Percentiles rank a stretch among this genome's conserved stretches.
Evolutionary conservation across 1,140 invertebrate genomes (phyloP).

Genomic region (Achatina immaculata): DNA sequence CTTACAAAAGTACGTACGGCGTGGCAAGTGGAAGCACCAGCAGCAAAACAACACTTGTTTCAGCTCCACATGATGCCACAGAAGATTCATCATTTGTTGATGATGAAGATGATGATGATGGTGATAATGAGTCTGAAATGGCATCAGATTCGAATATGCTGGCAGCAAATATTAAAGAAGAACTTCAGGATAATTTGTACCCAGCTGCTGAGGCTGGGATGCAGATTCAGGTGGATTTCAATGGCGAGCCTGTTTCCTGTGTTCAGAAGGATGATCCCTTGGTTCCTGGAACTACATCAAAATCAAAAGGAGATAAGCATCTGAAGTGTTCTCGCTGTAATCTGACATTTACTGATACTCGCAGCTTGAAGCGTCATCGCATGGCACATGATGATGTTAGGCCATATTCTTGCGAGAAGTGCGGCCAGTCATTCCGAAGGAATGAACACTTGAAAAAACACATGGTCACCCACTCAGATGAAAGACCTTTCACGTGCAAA

Average conservation of each 20-base stretch:
- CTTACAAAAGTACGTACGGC: constrained; percentile 10
- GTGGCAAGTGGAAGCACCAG: not conserved
- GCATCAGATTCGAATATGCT: not conserved
- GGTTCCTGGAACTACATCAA: not conserved
- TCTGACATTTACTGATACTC: constrained; percentile 14
- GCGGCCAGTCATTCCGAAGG: constrained; percentile 87
- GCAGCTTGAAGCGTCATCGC: constrained; percentile 40
- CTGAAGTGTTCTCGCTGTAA: constrained; percentile 23
- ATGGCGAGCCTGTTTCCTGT: constrained; percentile 10
- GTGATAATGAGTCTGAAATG: constrained; percentile 4
- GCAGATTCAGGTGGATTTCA: constrained; percentile 23
- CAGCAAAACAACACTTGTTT: not conserved
- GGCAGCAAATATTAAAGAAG: constrained; percentile 11
- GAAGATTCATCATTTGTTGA: not conserved
- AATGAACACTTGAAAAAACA: constrained; percentile 92
- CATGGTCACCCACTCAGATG: constrained; percentile 91
- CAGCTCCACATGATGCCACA: not conserved
- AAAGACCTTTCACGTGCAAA: constrained; percentile 93
- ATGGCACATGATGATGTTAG: constrained; percentile 36
- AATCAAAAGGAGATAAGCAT: constrained; percentile 9
- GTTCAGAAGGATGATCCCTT: constrained; percentile 10
- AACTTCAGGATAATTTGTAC: not conserved
- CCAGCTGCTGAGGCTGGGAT: not conserved
- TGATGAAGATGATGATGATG: not conserved
- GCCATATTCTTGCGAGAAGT: constrained; percentile 89